A percentile compares a stretch with the other conserved stretches of the same genome.
Evolutionary conservation across 1,140 invertebrate species (phyloP).

Genomic region (Drosophila tsacasi): DNA sequence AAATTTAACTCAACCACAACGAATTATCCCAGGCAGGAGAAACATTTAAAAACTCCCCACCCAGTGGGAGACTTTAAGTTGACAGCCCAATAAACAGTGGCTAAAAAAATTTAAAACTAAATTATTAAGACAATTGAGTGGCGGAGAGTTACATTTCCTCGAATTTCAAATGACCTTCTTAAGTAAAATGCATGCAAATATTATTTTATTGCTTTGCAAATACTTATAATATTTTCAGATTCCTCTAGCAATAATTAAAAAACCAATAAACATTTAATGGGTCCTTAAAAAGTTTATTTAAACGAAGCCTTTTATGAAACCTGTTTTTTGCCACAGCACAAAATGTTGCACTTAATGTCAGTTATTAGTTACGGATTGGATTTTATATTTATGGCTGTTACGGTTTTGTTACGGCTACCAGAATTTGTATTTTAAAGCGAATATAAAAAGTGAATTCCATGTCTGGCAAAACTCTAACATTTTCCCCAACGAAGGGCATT

Average conservation of each 20-base stretch:
- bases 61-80: conserved; percentile 55
- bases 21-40: conserved; percentile 55
- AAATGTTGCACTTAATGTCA: too few relatives aligned
- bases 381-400: background rate
- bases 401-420: background rate
- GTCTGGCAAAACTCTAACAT: too few relatives aligned
- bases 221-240: background rate
- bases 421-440: background rate
- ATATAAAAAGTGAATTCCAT: background rate
- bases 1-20: conserved; percentile 51
- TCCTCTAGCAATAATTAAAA: too few relatives aligned
- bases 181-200: background rate
- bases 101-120: conserved; percentile 11
- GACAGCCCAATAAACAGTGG: conserved; percentile 61
- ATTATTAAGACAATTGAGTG: conserved; percentile 18
- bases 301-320: background rate
- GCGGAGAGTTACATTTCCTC: background rate
- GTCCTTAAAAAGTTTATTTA: background rate
- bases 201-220: background rate
- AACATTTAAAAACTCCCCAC: conserved; percentile 39
- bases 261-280: conserved; percentile 7
- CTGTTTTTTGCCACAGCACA: background rate
- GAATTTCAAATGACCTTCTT: conserved; percentile 21
- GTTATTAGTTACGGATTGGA: conserved; percentile 1
- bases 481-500: conserved; percentile 9